Evolutionary conservation across 2,113 vertebrate species (phyloP), one percentile per base, ranked within the genome.

Genomic region (Bombycilla garrulus): DNA sequence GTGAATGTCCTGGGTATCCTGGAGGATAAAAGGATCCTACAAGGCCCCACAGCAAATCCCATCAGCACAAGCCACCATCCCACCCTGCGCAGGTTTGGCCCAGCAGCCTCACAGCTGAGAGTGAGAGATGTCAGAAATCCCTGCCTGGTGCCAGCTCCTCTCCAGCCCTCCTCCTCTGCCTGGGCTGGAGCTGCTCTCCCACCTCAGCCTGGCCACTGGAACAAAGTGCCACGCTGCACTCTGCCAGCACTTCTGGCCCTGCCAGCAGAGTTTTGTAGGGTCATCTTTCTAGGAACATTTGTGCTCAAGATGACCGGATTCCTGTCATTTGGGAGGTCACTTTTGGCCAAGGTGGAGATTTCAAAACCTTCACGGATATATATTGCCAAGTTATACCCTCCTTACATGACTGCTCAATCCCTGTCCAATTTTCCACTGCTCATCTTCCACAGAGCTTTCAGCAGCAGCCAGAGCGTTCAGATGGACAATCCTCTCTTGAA

Each of bases 221-320:
- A 33, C 71, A n/a, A n/a, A n/a, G n/a, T n/a, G n/a, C n/a, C n/a
- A 38, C 21, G 1, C 26, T 40, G 58, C 24, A 7, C 5, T 51
- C 10, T 66, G 93, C 87, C 93, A 93, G 71, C 53, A 50, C 62
- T 1, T 22, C 54, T 56, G n/a, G 31, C 81, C 70, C 81, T 90
- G 93, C 78, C 95, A 83, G 86, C 4, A 66, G 77, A 23, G 3
- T 21, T 67, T 24, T 48, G 67, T 48, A 90, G 69, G 79, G 56
- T 71, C 10, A 13, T 83, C 88, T 71, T 93, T 95, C 95, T 92
- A 95, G 92, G 96, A 97, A 97, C 19, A 8, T 83, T 84, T 81
- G 81, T 66, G 89, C 83, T 91, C 80, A 92, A 51, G 80, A 87
- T 40, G 50, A 51, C 26, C 77, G 50, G 47, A 35, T 62, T 88